phyloP scores from a whole-genome alignment of 2,888 invertebrate genomes.

The Caenorhabditis sp. region DNA sequence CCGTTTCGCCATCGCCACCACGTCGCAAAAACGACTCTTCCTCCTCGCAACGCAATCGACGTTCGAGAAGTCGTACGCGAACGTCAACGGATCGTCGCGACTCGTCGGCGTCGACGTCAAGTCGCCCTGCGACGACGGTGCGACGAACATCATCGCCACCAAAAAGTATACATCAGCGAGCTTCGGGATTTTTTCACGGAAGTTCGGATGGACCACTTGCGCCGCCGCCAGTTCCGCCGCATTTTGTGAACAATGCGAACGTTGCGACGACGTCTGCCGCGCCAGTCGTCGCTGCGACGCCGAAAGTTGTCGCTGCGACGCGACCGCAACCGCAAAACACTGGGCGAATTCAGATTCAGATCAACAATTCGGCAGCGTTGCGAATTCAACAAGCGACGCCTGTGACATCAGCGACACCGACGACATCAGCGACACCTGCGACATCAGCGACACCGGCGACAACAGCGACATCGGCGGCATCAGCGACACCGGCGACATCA shows the following conservation, averaged over 20 bases:
- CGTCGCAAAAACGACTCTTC: neutral
- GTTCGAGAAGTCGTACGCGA: neutral
- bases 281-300: no score
- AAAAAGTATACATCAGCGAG: neutral
- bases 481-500: neutral
- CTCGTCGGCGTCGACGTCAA: neutral
- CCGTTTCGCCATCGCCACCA: neutral
- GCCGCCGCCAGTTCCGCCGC: neutral
- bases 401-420: neutral
- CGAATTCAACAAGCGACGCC: neutral
- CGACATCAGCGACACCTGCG: no score
- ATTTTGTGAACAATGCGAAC: no score
- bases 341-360: neutral
- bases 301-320: no score
- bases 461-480: neutral
- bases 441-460: no score
- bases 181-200: neutral
- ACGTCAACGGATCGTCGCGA: neutral
- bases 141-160: neutral
- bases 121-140: neutral
- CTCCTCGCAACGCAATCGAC: neutral
- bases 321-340: no score
- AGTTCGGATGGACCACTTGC: neutral
- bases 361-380: neutral
- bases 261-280: neutral